Base-by-base conservation (phyloP, 2,888 invertebrate genomes). In the Nebria salina region DNA sequence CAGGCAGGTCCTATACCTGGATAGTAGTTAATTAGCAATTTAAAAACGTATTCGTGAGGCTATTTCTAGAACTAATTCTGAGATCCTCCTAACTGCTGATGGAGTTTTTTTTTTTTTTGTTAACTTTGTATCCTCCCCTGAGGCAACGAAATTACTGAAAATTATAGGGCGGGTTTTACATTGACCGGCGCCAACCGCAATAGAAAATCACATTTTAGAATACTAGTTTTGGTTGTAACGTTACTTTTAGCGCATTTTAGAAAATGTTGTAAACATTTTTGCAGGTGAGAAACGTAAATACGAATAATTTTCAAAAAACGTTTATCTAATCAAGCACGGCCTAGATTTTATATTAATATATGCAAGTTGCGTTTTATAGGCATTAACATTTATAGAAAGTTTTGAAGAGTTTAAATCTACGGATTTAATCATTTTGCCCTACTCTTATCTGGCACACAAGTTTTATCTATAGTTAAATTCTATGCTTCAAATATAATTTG, bases 1-100 rank as follows among this genome's bases (percentile, higher is more conserved):
- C 8, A 13, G 26, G 70, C 70, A 25, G 70, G 11, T 70, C 54
- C 42, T 75, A 20, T 79, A 79, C 79, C 79, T 79, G 79, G 54
- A 41, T 20, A 13, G 25, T 25, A 74, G 74, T 74, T 79, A 79
- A 79, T 79, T 79, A 79, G 79, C 79, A 79, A 79, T 79, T 79
- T 79, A 79, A 79, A 79, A 79, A 79, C 73, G 74, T 42, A 79
- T 73, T 74, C 74, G 68, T 13, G 65, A 64, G 78, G 78, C 78
- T 74, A 74, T 79, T 79, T 79, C 66, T 42, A 43, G 75, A 74
- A 68, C 79, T 79, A 77, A 65, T 77, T n/a, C 72, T 15, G 77
- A 70, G 68, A 68, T 34, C 34, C 34, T 34, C 34, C 34, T 34
- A 34, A 34, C 15, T 6, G 77, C 42, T 78, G 78, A 78, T 78